Conservation (phyloP, 2,888 invertebrate genomes). For the Drymonia ruficornis region DNA sequence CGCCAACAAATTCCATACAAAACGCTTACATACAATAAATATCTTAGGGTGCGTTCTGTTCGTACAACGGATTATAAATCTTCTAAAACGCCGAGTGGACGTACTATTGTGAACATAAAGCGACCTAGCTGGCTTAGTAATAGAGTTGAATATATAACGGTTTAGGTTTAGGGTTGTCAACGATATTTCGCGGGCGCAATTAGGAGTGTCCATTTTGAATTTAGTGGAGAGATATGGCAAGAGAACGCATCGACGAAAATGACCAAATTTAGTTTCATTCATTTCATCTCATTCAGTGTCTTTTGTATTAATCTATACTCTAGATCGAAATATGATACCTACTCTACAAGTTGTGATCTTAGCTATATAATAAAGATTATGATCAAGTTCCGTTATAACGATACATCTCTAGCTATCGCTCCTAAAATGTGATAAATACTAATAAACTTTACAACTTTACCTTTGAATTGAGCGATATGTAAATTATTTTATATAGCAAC, state of each 20-base stretch:
- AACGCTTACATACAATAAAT: slow-evolving; percentile 59
- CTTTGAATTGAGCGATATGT: too few relatives aligned
- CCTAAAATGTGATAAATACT: too few relatives aligned
- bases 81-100: slow-evolving; percentile 43
- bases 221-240: slow-evolving; percentile 55
- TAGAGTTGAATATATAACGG: neutral
- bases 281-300: too few relatives aligned
- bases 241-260: slow-evolving; percentile 42
- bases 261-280: neutral
- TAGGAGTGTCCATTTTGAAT: slow-evolving; percentile 59
- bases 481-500: too few relatives aligned
- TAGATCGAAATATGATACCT: too few relatives aligned
- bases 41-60: slow-evolving; percentile 55
- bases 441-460: too few relatives aligned
- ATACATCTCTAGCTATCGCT: too few relatives aligned
- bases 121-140: neutral
- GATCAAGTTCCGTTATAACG: too few relatives aligned
- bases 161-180: slow-evolving; percentile 47
- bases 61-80: slow-evolving; percentile 54
- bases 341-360: too few relatives aligned
- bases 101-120: slow-evolving; percentile 17
- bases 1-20: slow-evolving; percentile 66
- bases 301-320: too few relatives aligned
- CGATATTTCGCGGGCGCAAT: slow-evolving; percentile 64
- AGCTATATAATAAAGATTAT: too few relatives aligned